phyloP scores from a whole-genome alignment of 2,113 vertebrate genomes.

The Erythrocebus patas region DNA sequence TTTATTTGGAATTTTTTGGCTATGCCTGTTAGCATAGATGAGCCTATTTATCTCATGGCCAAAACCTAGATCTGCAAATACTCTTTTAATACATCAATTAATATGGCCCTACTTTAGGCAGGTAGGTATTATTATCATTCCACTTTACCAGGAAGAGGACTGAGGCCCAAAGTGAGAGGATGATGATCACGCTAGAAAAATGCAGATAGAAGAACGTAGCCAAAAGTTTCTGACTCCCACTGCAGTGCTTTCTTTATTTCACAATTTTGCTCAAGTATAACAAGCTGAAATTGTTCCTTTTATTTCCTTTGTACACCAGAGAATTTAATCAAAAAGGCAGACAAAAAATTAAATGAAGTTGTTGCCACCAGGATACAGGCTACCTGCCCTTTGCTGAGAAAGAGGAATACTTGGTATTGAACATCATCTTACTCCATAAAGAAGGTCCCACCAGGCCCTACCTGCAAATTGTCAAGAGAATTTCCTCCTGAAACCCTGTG shows the following conservation, averaged over 20 bases:
- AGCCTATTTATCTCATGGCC: background rate
- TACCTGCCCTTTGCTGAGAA: background rate
- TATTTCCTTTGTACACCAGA: background rate
- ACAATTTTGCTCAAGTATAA: background rate
- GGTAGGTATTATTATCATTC: background rate
- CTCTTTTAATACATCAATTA: background rate
- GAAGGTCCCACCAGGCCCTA: background rate
- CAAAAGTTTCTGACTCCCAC: background rate
- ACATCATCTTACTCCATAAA: background rate
- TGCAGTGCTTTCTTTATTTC: background rate
- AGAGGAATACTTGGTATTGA: background rate
- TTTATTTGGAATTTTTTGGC: background rate
- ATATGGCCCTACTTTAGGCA: rapidly evolving
- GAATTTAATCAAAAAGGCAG: background rate
- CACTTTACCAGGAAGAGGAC: background rate
- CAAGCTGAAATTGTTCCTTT: background rate
- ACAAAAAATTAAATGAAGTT: background rate
- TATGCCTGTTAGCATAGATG: background rate
- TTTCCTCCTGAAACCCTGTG: background rate
- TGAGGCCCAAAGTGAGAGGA: background rate
- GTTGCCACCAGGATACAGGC: background rate
- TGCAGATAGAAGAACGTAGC: background rate
- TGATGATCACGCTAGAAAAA: background rate
- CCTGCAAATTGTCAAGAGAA: background rate
- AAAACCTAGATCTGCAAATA: background rate